Conservation (phyloP, 2,888 invertebrate genomes). For the Isoperla grammatica region DNA sequence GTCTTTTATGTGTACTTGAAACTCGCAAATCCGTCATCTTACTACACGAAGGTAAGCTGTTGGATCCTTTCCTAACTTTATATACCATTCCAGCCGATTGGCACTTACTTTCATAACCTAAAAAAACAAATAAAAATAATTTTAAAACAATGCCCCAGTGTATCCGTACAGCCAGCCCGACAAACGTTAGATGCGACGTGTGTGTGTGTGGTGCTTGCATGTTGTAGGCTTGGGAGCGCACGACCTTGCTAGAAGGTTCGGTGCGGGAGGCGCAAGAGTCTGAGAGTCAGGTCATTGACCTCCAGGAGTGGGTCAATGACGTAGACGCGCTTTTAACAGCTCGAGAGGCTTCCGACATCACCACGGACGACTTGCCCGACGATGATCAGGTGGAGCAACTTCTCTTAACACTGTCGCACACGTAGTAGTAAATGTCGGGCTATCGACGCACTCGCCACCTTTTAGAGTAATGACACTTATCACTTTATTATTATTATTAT, state of each 20-base stretch:
- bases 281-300: conserved; percentile 65
- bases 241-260: conserved; percentile 59
- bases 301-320: conserved; percentile 66
- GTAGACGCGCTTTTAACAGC: conserved; percentile 63
- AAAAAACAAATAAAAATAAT: no score
- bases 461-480: background rate
- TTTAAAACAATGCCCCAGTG: no score
- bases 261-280: conserved; percentile 71
- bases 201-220: no score
- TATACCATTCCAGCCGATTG: no score
- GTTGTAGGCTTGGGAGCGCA: conserved; percentile 53
- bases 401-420: conserved; percentile 31
- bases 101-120: no score
- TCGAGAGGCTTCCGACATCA: conserved; percentile 68
- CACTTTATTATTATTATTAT: background rate
- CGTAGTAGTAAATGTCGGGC: background rate
- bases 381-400: conserved; percentile 59
- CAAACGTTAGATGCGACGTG: no score
- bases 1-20: no score
- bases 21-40: no score
- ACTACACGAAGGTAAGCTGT: no score
- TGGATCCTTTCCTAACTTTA: no score
- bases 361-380: conserved; percentile 72
- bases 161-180: no score
- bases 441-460: no score